Evolutionary conservation across 2,888 invertebrate genomes (phyloP), one percentile per base, ranked within the genome.

Genomic region (Chelonus formosanus): DNA sequence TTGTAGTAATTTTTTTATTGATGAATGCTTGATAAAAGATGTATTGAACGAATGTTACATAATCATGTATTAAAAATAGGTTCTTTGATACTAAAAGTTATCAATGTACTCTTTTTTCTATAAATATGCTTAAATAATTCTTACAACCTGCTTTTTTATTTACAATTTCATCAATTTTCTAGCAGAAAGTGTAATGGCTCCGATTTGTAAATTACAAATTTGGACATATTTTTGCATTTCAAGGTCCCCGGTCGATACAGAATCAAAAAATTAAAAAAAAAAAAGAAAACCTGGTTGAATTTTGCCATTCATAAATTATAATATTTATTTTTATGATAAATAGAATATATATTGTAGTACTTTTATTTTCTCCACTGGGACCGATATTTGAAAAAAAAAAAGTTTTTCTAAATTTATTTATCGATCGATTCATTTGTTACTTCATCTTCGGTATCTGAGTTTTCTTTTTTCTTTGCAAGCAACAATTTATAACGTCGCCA

Each of bases 401-500:
- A 0, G 4, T 32, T 53, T 5, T 10, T 5, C 7, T 5, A 36
- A 34, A n/a, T 10, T n/a, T 40, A 36, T 20, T 55, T 36, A 40
- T 8, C 36, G 3, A n/a, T 40, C 6, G n/a, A 3, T 4, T n/a
- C 0, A 44, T n/a, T 32, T 6, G 7, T 8, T 54, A 3, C n/a
- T 5, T 10, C 32, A 5, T 47, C 3, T 8, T 3, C 43, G 4
- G 61, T 10, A 0, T 20, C 47, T 4, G 8, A 10, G 5, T 6
- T 4, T 1, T n/a, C 8, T 55, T 56, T 50, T 10, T 71, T 75
- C 44, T 72, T 71, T 10, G 71, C 20, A 20, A 20, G 70, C 64
- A 82, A 65, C 20, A 76, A 53, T 60, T 64, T 57, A 58, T 80
- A 79, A 61, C 83, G 75, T 7, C 82, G 78, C 80, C 80, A 83